Conservation (phyloP, 2,113 vertebrate genomes). For the Bagarius yarrelli region DNA sequence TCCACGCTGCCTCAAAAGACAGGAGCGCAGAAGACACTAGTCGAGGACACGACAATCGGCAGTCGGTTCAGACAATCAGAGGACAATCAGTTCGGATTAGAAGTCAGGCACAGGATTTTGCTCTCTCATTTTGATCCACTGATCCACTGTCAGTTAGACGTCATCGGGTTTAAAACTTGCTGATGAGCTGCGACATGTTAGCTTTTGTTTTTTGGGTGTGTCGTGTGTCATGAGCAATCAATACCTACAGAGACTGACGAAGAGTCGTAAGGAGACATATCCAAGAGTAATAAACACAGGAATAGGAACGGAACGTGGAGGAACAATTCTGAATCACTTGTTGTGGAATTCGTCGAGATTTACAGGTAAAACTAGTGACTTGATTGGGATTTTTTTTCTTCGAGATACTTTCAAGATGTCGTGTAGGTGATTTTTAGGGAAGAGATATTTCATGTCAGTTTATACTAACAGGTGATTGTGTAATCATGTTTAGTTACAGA, state of each 20-base stretch:
- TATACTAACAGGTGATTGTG: not conserved
- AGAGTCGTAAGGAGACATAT: slow-evolving; percentile 20
- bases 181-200: slow-evolving; percentile 37
- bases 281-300: slow-evolving; percentile 1
- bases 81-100: slow-evolving; percentile 51
- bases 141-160: not conserved
- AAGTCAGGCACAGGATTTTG: slow-evolving; percentile 13
- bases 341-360: slow-evolving; percentile 36
- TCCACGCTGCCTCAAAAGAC: slow-evolving; percentile 31
- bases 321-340: slow-evolving; percentile 26
- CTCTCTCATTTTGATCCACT: slow-evolving; percentile 17
- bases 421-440: too few species aligned
- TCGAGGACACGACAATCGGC: too few species aligned
- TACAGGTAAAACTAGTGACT: slow-evolving; percentile 28
- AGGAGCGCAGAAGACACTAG: slow-evolving; percentile 4
- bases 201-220: slow-evolving; percentile 52
- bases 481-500: slow-evolving; percentile 5
- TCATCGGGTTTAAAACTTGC: slow-evolving; percentile 23
- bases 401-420: not conserved
- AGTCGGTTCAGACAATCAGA: not conserved
- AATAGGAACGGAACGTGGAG: slow-evolving; percentile 2
- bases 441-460: not conserved
- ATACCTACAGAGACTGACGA: slow-evolving; percentile 34
- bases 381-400: not conserved
- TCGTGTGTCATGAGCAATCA: slow-evolving; percentile 52